Base-by-base conservation (phyloP, 2,113 vertebrate species). In the Haplotaxodon microlepis region DNA sequence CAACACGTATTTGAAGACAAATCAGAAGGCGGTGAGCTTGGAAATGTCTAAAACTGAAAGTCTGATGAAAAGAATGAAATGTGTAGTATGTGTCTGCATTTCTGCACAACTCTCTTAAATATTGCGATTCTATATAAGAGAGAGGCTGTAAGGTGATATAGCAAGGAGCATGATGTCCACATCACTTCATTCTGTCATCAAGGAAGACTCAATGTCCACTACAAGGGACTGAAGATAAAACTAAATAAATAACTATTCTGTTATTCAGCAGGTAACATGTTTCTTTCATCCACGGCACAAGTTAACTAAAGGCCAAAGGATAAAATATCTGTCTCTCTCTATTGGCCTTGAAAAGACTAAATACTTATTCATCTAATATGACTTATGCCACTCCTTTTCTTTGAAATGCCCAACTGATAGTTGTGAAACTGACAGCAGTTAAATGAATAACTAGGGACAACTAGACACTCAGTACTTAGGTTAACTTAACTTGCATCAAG, bases 1-100 rank as follows among this genome's bases (percentile, higher is more conserved):
- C 7, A 89, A 84, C 29, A 91, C n/a, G 85, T 13, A 63, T 59
- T 36, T 14, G 34, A 45, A 4, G 1, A 56, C 5, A 50, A n/a
- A 71, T 12, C 40, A 17, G 7, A 73, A 19, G n/a, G 4, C 2
- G 2, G 21, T 8, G 54, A 14, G 34, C 24, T 63, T 31, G 11
- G 34, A 50, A 50, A 0, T 38, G 2, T 24, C 10, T 27, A 7
- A 11, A 34, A 79, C n/a, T 31, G 8, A 69, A 66, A 81, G 11
- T 56, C 11, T 73, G 9, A 27, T 51, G 16, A 29, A 29, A 50
- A 50, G 16, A 78, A 50, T 78, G 16, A 78, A 31, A 78, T 31
- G 8, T 19, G 4, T 29, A 76, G 14, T 27, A 47, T 73, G 69
- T 17, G 40, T 31, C 71, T 31, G 71, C 42, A 78, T 78, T 31